Conservation (phyloP, 2,113 vertebrate species). For the Perca flavescens region DNA sequence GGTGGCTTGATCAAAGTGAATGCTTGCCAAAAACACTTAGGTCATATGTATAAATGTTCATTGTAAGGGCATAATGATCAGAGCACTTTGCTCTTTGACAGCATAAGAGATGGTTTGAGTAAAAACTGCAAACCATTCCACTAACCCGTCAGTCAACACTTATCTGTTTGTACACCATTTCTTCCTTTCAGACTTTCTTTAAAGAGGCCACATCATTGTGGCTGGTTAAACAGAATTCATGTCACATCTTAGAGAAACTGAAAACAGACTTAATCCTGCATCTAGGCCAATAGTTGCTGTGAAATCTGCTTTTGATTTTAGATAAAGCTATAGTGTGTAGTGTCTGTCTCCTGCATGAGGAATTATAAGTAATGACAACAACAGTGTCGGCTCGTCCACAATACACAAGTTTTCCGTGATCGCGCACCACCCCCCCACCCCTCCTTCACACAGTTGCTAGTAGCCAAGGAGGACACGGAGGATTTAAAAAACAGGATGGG, state of each 20-base stretch:
- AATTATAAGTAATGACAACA: no score
- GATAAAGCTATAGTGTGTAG: background rate
- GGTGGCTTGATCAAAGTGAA: constrained; percentile 60
- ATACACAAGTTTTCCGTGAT: no score
- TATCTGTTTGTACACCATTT: background rate
- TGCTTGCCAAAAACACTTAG: constrained; percentile 32
- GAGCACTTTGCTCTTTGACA: constrained; percentile 37
- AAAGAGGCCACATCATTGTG: background rate
- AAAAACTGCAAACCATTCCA: constrained; percentile 11
- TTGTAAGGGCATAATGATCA: constrained; percentile 32
- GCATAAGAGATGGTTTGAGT: constrained; percentile 32
- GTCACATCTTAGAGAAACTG: constrained; percentile 10
- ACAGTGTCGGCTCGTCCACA: no score
- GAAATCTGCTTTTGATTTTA: constrained; percentile 50
- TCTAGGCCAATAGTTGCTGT: background rate
- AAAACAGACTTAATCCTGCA: constrained; percentile 18
- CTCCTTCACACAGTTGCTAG: no score
- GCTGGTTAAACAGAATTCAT: constrained; percentile 16
- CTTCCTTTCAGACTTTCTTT: constrained; percentile 8
- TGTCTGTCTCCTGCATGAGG: no score
- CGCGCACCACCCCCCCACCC: no score
- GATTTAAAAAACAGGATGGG: no score
- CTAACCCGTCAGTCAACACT: constrained; percentile 43
- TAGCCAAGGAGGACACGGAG: no score
- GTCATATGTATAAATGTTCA: constrained; percentile 35